phyloP scores from a whole-genome alignment of 2,113 vertebrate genomes.

The Taurulus bubalis region DNA sequence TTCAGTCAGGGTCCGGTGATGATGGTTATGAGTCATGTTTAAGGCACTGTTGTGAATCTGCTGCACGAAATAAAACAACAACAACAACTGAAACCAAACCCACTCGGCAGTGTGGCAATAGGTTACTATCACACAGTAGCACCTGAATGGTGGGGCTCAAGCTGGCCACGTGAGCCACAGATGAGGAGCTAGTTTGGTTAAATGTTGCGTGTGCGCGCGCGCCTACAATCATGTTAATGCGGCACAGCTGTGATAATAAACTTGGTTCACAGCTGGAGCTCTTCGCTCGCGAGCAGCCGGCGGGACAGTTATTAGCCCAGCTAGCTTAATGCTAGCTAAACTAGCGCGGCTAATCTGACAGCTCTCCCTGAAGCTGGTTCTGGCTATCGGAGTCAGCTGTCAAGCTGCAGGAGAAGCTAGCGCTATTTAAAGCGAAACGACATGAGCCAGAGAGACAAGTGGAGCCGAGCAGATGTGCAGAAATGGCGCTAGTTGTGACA shows the following conservation, averaged over 20 bases:
- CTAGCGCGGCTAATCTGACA: slow-evolving; percentile 45
- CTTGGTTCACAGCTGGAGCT: background rate
- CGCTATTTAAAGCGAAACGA: slow-evolving; percentile 4
- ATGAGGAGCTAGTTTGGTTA: background rate
- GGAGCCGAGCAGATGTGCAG: slow-evolving; percentile 31
- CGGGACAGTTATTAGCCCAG: slow-evolving; percentile 19
- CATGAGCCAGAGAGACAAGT: background rate
- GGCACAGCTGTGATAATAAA: background rate
- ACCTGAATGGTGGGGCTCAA: background rate
- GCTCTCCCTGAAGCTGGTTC: background rate
- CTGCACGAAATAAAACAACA: slow-evolving; percentile 1
- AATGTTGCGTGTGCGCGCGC: background rate
- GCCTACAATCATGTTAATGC: background rate
- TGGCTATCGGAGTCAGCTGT: slow-evolving; percentile 6
- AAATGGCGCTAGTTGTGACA: slow-evolving; percentile 40
- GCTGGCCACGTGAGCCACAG: background rate
- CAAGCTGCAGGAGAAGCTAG: background rate
- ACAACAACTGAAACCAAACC: slow-evolving; percentile 21
- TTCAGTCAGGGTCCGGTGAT: background rate
- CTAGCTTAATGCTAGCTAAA: slow-evolving; percentile 49
- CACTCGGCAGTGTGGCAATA: background rate
- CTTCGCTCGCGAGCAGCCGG: slow-evolving; percentile 6
- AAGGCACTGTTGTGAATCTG: background rate
- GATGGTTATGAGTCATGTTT: slow-evolving; percentile 5
- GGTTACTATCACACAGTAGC: background rate